phyloP scores from a whole-genome alignment of 2,113 vertebrate genomes.

The Oostethus manadensis region DNA sequence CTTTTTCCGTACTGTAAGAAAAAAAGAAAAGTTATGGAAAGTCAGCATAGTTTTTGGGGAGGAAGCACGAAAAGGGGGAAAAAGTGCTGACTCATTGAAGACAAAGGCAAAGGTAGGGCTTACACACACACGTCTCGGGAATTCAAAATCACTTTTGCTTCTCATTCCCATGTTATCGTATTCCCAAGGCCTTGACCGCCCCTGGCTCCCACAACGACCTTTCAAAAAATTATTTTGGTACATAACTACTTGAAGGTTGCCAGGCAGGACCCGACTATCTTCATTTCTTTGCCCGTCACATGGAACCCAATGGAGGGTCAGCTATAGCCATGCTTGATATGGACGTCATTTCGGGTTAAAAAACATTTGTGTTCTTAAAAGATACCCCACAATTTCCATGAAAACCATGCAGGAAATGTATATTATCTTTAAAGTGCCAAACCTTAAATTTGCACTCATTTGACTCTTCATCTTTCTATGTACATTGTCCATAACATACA shows the following conservation, averaged over 20 bases:
- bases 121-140: neutral
- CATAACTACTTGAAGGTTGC: neutral
- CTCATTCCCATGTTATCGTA: neutral
- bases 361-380: no score
- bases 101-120: neutral
- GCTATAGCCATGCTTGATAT: conserved; percentile 4
- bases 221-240: neutral
- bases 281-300: conserved; percentile 45
- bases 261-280: conserved; percentile 21
- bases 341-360: no score
- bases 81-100: neutral
- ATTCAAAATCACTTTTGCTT: neutral
- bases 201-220: conserved; percentile 4
- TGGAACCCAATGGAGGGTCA: conserved; percentile 13
- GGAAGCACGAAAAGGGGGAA: neutral
- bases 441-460: no score
- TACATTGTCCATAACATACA: no score
- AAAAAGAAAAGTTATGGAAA: neutral
- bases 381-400: no score
- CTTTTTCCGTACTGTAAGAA: neutral
- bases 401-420: no score
- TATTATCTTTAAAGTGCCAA: no score
- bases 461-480: no score
- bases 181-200: conserved; percentile 31
- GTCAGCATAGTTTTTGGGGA: neutral